Conservation (phyloP, 2,113 vertebrate genomes). For the Rhabdomys dilectus region DNA sequence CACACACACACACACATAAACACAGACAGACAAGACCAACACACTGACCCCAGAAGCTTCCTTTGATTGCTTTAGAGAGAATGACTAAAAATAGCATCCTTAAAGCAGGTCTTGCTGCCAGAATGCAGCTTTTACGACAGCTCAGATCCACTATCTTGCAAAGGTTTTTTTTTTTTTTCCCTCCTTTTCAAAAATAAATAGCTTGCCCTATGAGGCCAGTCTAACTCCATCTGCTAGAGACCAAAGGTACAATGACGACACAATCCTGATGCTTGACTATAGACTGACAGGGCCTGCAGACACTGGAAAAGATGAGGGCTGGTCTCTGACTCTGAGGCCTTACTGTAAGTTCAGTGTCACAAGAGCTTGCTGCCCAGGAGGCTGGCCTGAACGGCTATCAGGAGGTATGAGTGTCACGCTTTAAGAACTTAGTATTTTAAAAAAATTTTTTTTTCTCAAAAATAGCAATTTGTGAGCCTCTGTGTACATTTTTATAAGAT, state of each 20-base stretch:
- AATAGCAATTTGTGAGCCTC: background rate
- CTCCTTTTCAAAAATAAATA: constrained; percentile 63
- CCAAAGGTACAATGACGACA: constrained; percentile 76
- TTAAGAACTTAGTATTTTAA: too few relatives aligned
- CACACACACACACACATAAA: constrained; percentile 81
- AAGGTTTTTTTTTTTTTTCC: constrained; percentile 70
- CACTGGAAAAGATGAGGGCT: background rate
- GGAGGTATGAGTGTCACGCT: background rate
- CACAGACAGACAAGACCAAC: constrained; percentile 42
- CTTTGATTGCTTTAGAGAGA: constrained; percentile 69
- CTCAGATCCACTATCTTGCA: constrained; percentile 72
- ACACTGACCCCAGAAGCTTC: constrained; percentile 76
- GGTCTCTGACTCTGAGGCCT: background rate
- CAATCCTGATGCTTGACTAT: background rate
- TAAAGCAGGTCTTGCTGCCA: constrained; percentile 79
- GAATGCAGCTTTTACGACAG: constrained; percentile 79
- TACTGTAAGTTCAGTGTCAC: background rate
- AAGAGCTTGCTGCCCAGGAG: too few relatives aligned
- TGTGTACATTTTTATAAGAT: background rate
- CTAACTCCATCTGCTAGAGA: constrained; percentile 80
- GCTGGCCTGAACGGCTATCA: background rate
- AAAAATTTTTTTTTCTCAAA: too few relatives aligned
- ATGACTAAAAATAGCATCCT: constrained; percentile 71
- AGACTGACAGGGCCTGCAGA: constrained; percentile 32
- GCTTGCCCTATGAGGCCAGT: constrained; percentile 72